Base-by-base conservation (phyloP, 1,140 invertebrate species). In the Pseudomyrmex sp. region DNA sequence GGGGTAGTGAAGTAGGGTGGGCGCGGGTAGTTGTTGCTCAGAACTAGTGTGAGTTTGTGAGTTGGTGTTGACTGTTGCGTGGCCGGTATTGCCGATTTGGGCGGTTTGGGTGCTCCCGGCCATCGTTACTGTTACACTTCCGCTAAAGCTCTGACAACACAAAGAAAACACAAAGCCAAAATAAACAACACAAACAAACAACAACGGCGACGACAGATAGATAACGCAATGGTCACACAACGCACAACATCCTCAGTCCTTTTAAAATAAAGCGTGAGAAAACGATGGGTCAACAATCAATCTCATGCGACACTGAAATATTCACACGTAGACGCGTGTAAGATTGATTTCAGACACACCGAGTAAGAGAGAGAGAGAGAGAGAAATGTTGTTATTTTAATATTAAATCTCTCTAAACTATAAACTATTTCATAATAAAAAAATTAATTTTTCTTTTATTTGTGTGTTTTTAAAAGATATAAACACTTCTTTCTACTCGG, bases 81-180 rank as follows among this genome's bases (percentile, higher is more conserved):
- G 91, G 85, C 94, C 93, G 88, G 91, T 93, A 92, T 93, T 92
- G 91, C 92, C 93, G 91, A 97, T 96, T 91, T 96, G 95, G 92
- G 96, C 93, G 90, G 97, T 96, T 91, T 96, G 95, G 92, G 96
- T 96, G 94, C 97, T 97, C 85, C 96, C 96, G 94, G 96, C 96
- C 92, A 97, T 95, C 93, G 92, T 94, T 93, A 94, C 93, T 89
- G 97, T 97, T 92, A 97, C 97, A 93, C 96, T 96, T 86, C 97
- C 97, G 93, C 96, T 96, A 95, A 97, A 97, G 94, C 96, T 97
- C 97, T 97, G 95, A 93, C 95, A 95, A 93, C 94, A 93, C 93
- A 95, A 94, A 93, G 92, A 94, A 94, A 95, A 94, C 92, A 92
- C 91, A 94, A 94, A 93, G 92, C 93, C 92, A 94, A 94, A 94